A percentile compares a stretch with the other conserved stretches of the same genome.
phyloP scores from a whole-genome alignment of 2,113 vertebrate genomes.

The Sinocyclocheilus grahami region DNA sequence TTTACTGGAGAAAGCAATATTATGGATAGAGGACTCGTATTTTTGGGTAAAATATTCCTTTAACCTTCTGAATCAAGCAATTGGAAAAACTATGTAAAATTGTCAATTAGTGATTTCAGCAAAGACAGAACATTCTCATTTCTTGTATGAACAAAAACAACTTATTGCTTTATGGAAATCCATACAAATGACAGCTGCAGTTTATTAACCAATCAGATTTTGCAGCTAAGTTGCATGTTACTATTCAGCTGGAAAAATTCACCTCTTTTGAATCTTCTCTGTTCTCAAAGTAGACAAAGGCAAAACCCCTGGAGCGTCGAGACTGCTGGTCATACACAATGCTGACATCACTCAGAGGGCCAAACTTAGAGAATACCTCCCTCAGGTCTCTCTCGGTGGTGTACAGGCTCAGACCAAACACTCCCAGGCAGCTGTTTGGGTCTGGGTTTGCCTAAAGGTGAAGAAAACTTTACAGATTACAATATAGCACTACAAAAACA shows the following conservation, averaged over 20 bases:
- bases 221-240: background rate
- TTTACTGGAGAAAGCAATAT: background rate
- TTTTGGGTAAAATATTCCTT: background rate
- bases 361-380: slow-evolving; percentile 95
- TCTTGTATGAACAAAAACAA: background rate
- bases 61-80: background rate
- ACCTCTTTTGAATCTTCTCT: slow-evolving; percentile 92
- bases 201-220: background rate
- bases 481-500: background rate
- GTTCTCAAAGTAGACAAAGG: slow-evolving; percentile 95
- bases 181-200: background rate
- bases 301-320: slow-evolving; percentile 91
- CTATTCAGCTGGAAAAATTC: slow-evolving; percentile 6
- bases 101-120: background rate
- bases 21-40: background rate
- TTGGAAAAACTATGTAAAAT: background rate
- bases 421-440: slow-evolving; percentile 92
- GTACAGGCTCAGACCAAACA: slow-evolving; percentile 95
- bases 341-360: slow-evolving; percentile 87
- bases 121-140: background rate
- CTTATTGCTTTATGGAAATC: background rate
- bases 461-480: background rate
- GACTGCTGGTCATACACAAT: slow-evolving; percentile 97
- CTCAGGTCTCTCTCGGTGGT: slow-evolving; percentile 93
- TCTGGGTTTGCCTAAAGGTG: slow-evolving; percentile 87